Evolutionary conservation across 2,888 invertebrate genomes (phyloP).

Genomic region (Noctua comes): DNA sequence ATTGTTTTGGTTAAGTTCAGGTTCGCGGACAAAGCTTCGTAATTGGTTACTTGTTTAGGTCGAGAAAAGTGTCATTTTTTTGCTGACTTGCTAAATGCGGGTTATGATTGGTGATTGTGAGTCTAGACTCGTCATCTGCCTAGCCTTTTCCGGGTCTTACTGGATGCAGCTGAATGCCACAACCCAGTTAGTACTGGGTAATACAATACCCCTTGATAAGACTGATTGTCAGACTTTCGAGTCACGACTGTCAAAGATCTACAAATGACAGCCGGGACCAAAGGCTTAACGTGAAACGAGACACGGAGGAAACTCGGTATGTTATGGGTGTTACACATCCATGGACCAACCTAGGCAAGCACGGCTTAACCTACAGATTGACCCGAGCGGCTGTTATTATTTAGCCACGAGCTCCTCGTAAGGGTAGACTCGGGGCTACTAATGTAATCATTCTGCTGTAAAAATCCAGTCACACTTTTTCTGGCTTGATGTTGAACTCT

Average conservation of each 20-base stretch:
- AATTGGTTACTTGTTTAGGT: neutral
- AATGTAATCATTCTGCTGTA: neutral
- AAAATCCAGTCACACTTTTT: neutral
- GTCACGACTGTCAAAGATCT: no score
- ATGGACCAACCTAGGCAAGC: no score
- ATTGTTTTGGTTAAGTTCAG: slow-evolving; percentile 10
- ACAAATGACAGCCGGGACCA: no score
- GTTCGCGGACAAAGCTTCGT: neutral
- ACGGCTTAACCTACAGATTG: no score
- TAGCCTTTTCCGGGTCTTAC: neutral
- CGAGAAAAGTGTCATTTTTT: neutral
- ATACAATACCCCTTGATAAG: no score
- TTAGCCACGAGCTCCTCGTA: no score
- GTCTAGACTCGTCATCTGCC: neutral
- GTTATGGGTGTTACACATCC: no score
- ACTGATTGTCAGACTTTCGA: no score
- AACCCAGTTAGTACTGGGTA: no score
- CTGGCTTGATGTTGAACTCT: neutral
- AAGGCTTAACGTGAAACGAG: no score
- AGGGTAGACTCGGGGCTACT: neutral
- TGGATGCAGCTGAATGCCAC: neutral
- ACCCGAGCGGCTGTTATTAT: no score
- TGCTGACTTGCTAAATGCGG: neutral
- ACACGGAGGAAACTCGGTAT: no score
- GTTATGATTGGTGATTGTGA: neutral